Evolutionary conservation across 2,797 vertebrate genomes (phyloP), one percentile per base, ranked within the genome.

Genomic region (Anisognathus igniventris): DNA sequence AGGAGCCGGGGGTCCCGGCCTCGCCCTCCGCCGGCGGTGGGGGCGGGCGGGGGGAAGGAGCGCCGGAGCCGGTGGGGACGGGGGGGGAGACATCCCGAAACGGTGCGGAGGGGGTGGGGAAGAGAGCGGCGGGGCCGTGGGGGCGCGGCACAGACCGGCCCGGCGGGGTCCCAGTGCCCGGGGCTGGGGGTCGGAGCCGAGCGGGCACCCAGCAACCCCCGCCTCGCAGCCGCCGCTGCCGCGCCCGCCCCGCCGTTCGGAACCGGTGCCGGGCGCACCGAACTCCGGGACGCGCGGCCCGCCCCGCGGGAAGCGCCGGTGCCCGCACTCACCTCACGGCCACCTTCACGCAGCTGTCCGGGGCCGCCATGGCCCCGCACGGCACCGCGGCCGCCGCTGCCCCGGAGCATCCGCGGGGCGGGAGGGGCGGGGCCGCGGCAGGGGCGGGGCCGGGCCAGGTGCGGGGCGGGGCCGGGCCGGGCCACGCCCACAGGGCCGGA

Each of bases 261-360:
- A 48, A 65, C 2, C 31, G 45, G 14, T 17, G 6, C 48, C 31
- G 17, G n/a, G 37, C 14, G 31, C 66, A 15, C 27, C 22, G 33
- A 70, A 45, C 28, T 17, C 31, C 35, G 28, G 65, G 39, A 7
- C 12, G 58, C 40, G 2, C 20, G 12, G 25, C 31, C 28, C 27
- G 6, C 7, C 45, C 58, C 47, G 37, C 47, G 37, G 47, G 31
- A 14, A 62, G 58, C n/a, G 2, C 4, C n/a, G 7, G 9, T 9
- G n/a, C 24, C 83, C 17, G 53, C 27, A 47, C 98, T 98, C 98
- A 99, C 99, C 99, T 99, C 97, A 99, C 94, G 35, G 98, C 99
- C 96, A 99, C 99, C 98, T 99, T 99, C 91, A 99, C 99, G 75
- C 97, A 98, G 98, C 98, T 99, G 97, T 99, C 99, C 88, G 97